Evolutionary conservation across 2,113 vertebrate genomes (phyloP).

Genomic region (Dascyllus trimaculatus): DNA sequence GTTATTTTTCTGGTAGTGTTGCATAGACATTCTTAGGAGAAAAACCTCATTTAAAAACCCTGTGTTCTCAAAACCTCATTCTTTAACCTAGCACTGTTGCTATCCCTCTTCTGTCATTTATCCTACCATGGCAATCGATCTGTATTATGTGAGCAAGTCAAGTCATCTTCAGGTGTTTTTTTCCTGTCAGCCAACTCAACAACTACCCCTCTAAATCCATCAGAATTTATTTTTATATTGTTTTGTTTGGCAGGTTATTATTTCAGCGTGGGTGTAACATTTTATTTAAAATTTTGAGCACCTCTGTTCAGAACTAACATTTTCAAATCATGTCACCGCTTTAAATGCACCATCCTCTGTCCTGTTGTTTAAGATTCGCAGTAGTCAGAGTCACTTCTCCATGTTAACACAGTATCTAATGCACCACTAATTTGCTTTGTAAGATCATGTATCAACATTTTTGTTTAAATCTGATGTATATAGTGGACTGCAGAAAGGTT

Average conservation of each 20-base stretch:
- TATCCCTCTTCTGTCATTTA: not conserved
- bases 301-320: not conserved
- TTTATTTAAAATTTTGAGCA: slow-evolving; percentile 12
- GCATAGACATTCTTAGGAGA: not conserved
- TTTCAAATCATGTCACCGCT: slow-evolving; percentile 5
- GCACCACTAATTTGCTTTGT: slow-evolving; percentile 84
- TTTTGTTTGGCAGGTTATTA: slow-evolving; percentile 1
- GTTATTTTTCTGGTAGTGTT: not conserved
- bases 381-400: slow-evolving; percentile 61
- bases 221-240: slow-evolving; percentile 2
- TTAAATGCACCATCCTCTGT: slow-evolving; percentile 10
- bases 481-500: slow-evolving; percentile 69
- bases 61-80: slow-evolving; percentile 5
- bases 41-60: slow-evolving; percentile 3
- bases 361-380: slow-evolving; percentile 32
- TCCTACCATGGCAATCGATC: not conserved
- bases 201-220: slow-evolving; percentile 13
- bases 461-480: slow-evolving; percentile 64
- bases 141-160: slow-evolving; percentile 8
- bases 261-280: slow-evolving; percentile 9
- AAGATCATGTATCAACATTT: slow-evolving; percentile 47
- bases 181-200: slow-evolving; percentile 4
- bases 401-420: slow-evolving; percentile 56
- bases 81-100: not conserved
- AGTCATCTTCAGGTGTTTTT: not conserved